phyloP scores from a whole-genome alignment of 2,113 vertebrate genomes.

The Poeciliopsis prolifica region DNA sequence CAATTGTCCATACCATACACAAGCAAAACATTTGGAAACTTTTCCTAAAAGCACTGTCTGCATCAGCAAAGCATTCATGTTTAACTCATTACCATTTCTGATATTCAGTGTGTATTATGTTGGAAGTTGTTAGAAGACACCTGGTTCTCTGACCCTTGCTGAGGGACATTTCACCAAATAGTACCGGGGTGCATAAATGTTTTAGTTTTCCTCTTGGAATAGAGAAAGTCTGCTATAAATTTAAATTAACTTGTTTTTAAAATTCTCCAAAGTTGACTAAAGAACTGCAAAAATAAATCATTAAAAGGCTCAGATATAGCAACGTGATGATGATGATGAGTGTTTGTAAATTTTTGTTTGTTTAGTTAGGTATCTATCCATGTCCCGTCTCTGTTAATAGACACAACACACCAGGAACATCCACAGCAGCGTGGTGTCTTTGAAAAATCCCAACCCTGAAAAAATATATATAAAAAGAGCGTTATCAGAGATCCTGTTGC shows the following conservation, averaged over 20 bases:
- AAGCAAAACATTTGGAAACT: background rate
- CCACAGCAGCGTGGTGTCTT: constrained; percentile 36
- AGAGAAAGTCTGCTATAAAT: background rate
- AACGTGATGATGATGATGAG: background rate
- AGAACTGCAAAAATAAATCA: background rate
- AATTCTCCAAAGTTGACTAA: background rate
- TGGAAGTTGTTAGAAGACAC: background rate
- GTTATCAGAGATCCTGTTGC: constrained; percentile 66
- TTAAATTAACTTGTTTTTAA: background rate
- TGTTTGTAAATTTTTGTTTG: background rate
- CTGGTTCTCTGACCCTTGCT: background rate
- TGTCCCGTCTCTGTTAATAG: constrained; percentile 45
- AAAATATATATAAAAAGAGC: constrained; percentile 46
- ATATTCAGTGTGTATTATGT: background rate
- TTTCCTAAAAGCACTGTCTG: background rate
- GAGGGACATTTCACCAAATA: background rate
- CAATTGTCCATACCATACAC: background rate
- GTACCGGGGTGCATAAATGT: background rate
- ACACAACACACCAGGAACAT: constrained; percentile 37
- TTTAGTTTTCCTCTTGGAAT: background rate
- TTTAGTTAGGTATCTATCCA: constrained; percentile 16
- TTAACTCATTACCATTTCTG: background rate
- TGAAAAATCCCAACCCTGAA: constrained; percentile 64
- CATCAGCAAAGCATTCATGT: background rate
- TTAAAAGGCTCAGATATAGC: background rate